Conservation (phyloP, 2,888 invertebrate species). For the Caenorhabditis angaria region DNA sequence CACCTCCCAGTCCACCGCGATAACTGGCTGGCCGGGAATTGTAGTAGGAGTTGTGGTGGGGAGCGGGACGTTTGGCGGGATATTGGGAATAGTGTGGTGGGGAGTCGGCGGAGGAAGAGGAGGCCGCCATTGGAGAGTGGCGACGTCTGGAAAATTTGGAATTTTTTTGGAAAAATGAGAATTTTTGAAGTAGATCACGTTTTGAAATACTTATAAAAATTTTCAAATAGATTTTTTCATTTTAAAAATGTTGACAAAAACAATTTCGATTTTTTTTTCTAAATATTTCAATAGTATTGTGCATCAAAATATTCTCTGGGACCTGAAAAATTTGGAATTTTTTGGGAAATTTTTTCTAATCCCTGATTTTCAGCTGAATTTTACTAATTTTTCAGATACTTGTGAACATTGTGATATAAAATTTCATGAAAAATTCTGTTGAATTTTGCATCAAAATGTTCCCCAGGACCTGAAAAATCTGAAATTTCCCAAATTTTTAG, state of each 20-base stretch:
- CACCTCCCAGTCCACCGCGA: conserved; percentile 34
- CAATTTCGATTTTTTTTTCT: too few relatives aligned
- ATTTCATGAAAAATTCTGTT: conserved; percentile 4
- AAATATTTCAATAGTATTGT: too few relatives aligned
- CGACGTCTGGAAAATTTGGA: conserved; percentile 28
- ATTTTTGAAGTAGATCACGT: too few relatives aligned
- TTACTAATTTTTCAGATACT: too few relatives aligned
- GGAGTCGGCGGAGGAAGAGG: conserved; percentile 21
- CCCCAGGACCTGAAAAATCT: not conserved
- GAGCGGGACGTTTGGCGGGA: conserved; percentile 5
- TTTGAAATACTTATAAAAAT: too few relatives aligned
- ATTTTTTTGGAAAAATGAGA: too few relatives aligned
- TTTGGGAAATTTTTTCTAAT: not conserved
- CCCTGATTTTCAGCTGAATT: too few relatives aligned
- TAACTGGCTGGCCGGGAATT: conserved; percentile 20
- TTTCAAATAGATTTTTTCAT: too few relatives aligned
- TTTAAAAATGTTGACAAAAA: too few relatives aligned
- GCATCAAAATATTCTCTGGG: not conserved
- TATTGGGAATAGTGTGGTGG: not conserved
- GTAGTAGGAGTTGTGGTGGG: not conserved
- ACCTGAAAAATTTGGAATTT: not conserved
- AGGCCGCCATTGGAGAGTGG: conserved; percentile 45
- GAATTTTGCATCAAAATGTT: too few relatives aligned
- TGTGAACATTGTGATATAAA: too few relatives aligned
- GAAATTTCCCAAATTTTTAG: too few relatives aligned